Evolutionary conservation across 1,140 invertebrate species (phyloP), one percentile per base, ranked within the genome.

Genomic region (Calliopsis andreniformis): DNA sequence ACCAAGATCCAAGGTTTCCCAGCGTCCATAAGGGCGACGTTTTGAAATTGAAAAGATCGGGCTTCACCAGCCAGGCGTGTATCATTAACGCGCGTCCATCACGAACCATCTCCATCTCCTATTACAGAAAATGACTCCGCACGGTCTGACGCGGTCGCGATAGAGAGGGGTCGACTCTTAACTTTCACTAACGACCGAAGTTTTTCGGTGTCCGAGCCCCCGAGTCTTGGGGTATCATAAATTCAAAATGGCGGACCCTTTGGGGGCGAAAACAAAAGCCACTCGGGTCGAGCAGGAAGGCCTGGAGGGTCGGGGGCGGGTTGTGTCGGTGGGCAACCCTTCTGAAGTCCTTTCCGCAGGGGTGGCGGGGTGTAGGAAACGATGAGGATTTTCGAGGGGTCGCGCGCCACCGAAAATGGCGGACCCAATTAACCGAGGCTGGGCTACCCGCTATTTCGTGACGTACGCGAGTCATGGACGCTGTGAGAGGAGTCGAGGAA

Each of bases 241-340:
- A 92, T 92, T 91, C 91, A 92, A 92, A 92, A 92, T 92, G 91
- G 91, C 89, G 91, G 87, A 84, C 76, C 81, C 86, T 89, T 87
- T 79, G 73, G 88, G 88, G 88, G 86, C 76, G 91, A 92, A 92
- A 92, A 92, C 91, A 92, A 92, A 92, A 91, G 91, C 88, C 85
- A 90, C 89, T 89, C 85, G 80, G 78, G 61, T 80, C 59, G 78
- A 75, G 55, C 68, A 61, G 49, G 70, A 75, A 68, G 68, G 75
- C 47, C 67, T 69, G 28, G 70, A 61, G 69, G 72, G 61, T 67
- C 64, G 70, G 66, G 70, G 63, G 73, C 51, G 62, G 75, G 43
- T 61, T 55, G 51, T 58, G 76, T 70, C 69, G 85, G 85, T 85
- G 79, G 85, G 88, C 86, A 91, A 92, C 90, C 90, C 90, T 91